Conservation (phyloP, 1,140 invertebrate genomes). For the Antheraea pernyi region DNA sequence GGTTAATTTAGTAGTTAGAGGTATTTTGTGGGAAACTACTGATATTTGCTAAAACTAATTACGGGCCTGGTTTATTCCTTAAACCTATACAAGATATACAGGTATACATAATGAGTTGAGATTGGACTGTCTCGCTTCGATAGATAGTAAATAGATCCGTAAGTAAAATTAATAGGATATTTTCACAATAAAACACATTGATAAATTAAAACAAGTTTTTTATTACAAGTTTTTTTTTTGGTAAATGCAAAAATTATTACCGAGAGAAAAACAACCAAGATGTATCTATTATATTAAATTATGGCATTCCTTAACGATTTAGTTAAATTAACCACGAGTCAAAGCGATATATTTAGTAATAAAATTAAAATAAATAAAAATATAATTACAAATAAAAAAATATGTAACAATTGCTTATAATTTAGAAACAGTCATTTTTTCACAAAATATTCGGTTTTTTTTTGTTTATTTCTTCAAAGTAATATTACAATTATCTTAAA, state of each 20-base stretch:
- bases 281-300: conserved; percentile 5
- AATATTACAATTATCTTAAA: not conserved
- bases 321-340: conserved; percentile 14
- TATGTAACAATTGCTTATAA: conserved; percentile 12
- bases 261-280: conserved; percentile 13
- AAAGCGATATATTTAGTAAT: conserved; percentile 13
- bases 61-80: not conserved
- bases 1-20: too few species aligned
- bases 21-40: too few species aligned
- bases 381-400: conserved; percentile 10
- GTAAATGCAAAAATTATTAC: conserved; percentile 16
- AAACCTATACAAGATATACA: not conserved
- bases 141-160: not conserved
- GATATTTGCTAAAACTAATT: not conserved
- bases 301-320: conserved; percentile 10
- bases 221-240: conserved; percentile 16
- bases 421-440: conserved; percentile 7
- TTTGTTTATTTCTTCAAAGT: not conserved
- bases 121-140: conserved; percentile 11
- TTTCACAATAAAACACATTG: not conserved
- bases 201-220: conserved; percentile 10
- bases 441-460: not conserved
- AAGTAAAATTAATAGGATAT: not conserved
- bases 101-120: not conserved
- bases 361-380: conserved; percentile 16